Percentiles rank a stretch among this genome's conserved stretches.
phyloP scores from a whole-genome alignment of 1,140 invertebrate genomes.

The Orius insidiosus region DNA sequence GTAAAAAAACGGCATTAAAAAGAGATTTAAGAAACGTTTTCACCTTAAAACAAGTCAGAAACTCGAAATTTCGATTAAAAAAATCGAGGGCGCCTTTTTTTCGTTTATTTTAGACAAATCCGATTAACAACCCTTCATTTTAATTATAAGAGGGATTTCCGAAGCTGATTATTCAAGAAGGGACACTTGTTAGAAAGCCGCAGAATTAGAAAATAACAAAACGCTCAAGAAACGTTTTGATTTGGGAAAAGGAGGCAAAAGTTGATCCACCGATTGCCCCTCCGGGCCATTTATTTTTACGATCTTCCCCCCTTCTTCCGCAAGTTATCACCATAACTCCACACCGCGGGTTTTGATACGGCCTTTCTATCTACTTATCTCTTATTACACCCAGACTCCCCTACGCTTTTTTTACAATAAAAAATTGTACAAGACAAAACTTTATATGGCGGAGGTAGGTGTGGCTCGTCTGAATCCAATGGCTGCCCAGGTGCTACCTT shows the following conservation, averaged over 20 bases:
- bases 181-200: conserved; percentile 5
- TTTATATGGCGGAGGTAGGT: too few species aligned
- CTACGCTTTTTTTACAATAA: conserved; percentile 2
- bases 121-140: conserved; percentile 6
- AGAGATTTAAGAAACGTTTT: conserved; percentile 5
- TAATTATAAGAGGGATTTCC: conserved; percentile 6
- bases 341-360: conserved; percentile 10
- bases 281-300: conserved; percentile 20
- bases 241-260: too few species aligned
- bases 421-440: too few species aligned
- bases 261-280: too few species aligned
- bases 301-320: conserved; percentile 6
- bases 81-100: too few species aligned
- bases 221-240: too few species aligned
- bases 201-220: neutral
- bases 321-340: conserved; percentile 20
- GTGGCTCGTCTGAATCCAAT: too few species aligned
- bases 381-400: conserved; percentile 8
- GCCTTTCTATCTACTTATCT: conserved; percentile 13
- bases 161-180: conserved; percentile 1
- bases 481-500: too few species aligned
- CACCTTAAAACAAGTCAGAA: neutral
- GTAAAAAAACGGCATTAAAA: conserved; percentile 6
- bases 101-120: conserved; percentile 11
- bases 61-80: too few species aligned